A percentile compares a stretch with the other conserved stretches of the same genome.
Evolutionary conservation across 2,797 vertebrate genomes (phyloP).

Genomic region (Microctenopoma steveboyesi): DNA sequence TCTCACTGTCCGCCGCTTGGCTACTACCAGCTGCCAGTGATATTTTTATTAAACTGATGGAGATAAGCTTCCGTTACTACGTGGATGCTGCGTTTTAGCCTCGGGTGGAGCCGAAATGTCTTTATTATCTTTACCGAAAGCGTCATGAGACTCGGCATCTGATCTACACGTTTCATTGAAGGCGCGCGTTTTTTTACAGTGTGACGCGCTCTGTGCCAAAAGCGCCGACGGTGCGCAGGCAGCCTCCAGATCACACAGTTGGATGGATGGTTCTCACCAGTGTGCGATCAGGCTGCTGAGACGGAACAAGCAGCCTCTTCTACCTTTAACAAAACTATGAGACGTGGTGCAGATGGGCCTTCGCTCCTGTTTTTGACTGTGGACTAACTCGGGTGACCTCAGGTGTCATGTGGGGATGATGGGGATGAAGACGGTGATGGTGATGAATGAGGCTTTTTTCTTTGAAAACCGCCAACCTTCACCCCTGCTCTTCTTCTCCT

Average conservation of each 20-base stretch:
- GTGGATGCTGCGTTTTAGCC: too few relatives aligned
- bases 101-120: background rate
- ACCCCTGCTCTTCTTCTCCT: constrained; percentile 42
- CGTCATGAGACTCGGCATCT: background rate
- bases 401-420: constrained; percentile 24
- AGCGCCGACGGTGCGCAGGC: constrained; percentile 64
- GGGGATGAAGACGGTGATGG: constrained; percentile 22
- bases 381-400: constrained; percentile 38
- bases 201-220: constrained; percentile 56
- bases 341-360: constrained; percentile 11
- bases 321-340: constrained; percentile 31
- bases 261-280: constrained; percentile 59
- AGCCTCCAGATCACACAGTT: constrained; percentile 63
- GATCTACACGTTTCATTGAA: background rate
- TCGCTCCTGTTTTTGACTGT: constrained; percentile 5
- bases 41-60: background rate
- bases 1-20: background rate
- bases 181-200: constrained; percentile 61
- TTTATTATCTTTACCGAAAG: background rate
- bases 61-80: background rate
- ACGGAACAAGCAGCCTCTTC: constrained; percentile 8
- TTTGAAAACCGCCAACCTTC: constrained; percentile 59
- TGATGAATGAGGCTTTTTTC: constrained; percentile 23
- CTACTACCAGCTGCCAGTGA: background rate
- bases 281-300: constrained; percentile 35